Evolutionary conservation across 2,888 invertebrate genomes (phyloP).

Genomic region (Athalia cordata): DNA sequence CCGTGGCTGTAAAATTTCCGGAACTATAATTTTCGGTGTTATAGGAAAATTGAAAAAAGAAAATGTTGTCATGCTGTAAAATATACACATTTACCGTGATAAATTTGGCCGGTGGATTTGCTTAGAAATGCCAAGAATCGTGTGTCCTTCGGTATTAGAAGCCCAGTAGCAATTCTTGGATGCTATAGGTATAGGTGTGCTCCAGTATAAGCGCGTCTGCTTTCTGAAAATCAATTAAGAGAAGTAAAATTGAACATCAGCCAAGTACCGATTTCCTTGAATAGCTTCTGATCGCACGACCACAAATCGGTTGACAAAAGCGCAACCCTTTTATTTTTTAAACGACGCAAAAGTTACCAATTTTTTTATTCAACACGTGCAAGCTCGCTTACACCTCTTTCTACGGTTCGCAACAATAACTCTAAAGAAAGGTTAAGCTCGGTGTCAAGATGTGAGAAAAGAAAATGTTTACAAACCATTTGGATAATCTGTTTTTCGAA

Average conservation of each 20-base stretch:
- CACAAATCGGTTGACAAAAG: background rate
- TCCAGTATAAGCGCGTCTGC: constrained; percentile 24
- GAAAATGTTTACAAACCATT: no score
- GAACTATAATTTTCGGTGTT: background rate
- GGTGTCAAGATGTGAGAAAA: no score
- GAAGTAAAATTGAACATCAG: constrained; percentile 13
- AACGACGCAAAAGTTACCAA: constrained; percentile 1
- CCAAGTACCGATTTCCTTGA: constrained; percentile 38
- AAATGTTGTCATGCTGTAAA: background rate
- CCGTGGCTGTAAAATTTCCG: constrained; percentile 1
- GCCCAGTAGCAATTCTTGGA: constrained; percentile 27
- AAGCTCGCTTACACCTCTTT: no score
- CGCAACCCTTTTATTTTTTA: background rate
- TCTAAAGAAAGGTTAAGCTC: no score
- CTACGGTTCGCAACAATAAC: no score
- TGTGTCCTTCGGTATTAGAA: constrained; percentile 18
- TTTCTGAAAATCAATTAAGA: constrained; percentile 40
- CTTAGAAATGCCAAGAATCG: constrained; percentile 32
- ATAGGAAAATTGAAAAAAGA: background rate
- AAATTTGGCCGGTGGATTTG: background rate
- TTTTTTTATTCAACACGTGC: background rate
- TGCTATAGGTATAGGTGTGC: background rate
- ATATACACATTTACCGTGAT: background rate
- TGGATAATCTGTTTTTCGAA: no score
- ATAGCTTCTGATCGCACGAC: constrained; percentile 25